phyloP scores from a whole-genome alignment of 2,113 vertebrate species.

The Eretmochelys imbricata region DNA sequence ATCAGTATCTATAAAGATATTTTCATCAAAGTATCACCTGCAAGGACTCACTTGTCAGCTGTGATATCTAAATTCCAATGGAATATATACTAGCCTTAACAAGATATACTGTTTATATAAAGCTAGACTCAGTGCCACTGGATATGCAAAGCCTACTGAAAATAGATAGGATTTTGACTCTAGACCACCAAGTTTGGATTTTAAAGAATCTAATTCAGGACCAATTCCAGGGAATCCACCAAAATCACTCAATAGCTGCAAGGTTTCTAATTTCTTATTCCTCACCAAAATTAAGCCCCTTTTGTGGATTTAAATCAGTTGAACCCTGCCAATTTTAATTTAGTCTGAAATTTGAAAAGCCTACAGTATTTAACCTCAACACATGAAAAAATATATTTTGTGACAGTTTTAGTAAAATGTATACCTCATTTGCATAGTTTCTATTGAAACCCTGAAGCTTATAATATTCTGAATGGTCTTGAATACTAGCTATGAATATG shows the following conservation, averaged over 20 bases:
- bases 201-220: not conserved
- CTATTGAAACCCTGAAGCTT: not conserved
- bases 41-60: not conserved
- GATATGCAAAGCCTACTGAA: not conserved
- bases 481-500: accelerated
- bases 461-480: not conserved
- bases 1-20: accelerated
- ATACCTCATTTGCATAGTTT: not conserved
- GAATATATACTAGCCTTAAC: not conserved
- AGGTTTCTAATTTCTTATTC: not conserved
- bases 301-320: not conserved
- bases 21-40: not conserved
- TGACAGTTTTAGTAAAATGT: not conserved
- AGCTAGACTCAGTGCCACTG: not conserved
- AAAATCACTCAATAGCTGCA: not conserved
- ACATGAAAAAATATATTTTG: not conserved
- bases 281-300: not conserved
- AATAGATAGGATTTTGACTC: not conserved
- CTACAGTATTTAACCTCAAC: not conserved
- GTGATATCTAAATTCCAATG: not conserved
- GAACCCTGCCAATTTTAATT: not conserved
- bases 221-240: not conserved
- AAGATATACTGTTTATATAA: not conserved
- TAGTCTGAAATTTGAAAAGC: not conserved
- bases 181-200: not conserved